Evolutionary conservation across 1,140 invertebrate species (phyloP).

Genomic region (Aplysia californica): DNA sequence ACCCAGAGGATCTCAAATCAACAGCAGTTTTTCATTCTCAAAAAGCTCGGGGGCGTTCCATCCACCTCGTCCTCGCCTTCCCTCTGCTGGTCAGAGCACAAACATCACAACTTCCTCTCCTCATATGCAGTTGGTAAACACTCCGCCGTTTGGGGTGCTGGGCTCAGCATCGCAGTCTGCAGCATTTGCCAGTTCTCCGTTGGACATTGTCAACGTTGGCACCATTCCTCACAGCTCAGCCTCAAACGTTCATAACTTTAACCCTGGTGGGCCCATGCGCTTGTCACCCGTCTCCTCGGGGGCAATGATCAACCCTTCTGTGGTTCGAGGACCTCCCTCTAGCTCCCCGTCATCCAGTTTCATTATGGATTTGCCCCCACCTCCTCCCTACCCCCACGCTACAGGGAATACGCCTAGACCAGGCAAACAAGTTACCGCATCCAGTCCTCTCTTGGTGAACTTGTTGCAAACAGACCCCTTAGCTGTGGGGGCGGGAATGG

Average conservation of each 20-base stretch:
- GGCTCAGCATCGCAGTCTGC: background rate
- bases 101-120: background rate
- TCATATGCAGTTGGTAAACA: slow-evolving; percentile 42
- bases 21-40: slow-evolving; percentile 13
- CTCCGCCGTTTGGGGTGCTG: background rate
- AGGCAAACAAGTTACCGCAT: slow-evolving; percentile 56
- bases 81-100: slow-evolving; percentile 23
- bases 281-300: slow-evolving; percentile 11
- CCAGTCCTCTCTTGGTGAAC: slow-evolving; percentile 91
- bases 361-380: slow-evolving; percentile 50
- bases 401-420: slow-evolving; percentile 51
- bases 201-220: no score
- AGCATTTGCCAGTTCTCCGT: background rate
- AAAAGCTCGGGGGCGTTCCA: slow-evolving; percentile 26
- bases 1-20: slow-evolving; percentile 5
- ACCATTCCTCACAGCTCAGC: background rate
- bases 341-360: slow-evolving; percentile 42
- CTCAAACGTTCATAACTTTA: slow-evolving; percentile 37
- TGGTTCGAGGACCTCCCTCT: slow-evolving; percentile 18
- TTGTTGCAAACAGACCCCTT: slow-evolving; percentile 83
- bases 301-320: background rate
- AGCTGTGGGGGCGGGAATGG: slow-evolving; percentile 35
- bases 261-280: background rate
- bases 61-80: slow-evolving; percentile 7
- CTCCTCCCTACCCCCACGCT: slow-evolving; percentile 53